Evolutionary conservation across 1,140 invertebrate species (phyloP), one percentile per base, ranked within the genome.

Genomic region (Leptinotarsa defecta): DNA sequence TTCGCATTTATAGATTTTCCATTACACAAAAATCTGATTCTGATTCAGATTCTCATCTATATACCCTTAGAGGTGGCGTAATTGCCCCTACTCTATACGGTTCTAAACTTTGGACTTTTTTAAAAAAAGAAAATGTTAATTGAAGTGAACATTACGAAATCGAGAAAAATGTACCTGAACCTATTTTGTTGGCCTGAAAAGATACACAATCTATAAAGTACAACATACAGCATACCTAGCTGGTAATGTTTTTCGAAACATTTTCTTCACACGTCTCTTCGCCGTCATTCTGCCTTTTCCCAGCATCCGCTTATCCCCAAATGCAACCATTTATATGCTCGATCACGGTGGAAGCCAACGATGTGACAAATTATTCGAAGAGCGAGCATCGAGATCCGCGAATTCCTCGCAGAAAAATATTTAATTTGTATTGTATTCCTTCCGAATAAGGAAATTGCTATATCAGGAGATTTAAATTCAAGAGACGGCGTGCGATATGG

Each of bases 291-390:
- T 19, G 52, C 13, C n/a, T 57, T 19, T 57, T 57, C 52, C 52
- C 52, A 57, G 52, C 52, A 57, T 57, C 52, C 15, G 52, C 34
- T 57, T 57, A 19, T 19, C 52, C 52, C 52, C 0, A 57, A 57
- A 57, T 57, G 52, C 52, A 57, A 6, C 48, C 24, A 65, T 73
- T 73, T 65, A 48, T 73, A 73, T 64, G 71, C 61, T 49, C n/a
- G 57, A 48, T 48, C 71, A 73, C 34, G 34, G 20, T 34, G 48
- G 13, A 22, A 65, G 57, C 13, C 27, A 73, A 73, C 34, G 34
- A 65, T 73, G 61, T 73, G 71, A 73, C 71, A 73, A 73, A 73
- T 73, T 65, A 73, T 73, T 48, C 71, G n/a, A 71, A 71, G 48
- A 71, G 24, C 49, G 49, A 67, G 52, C 63, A 15, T 17, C 62